Conservation (phyloP, 2,113 vertebrate species). For the Epinephelus moara region DNA sequence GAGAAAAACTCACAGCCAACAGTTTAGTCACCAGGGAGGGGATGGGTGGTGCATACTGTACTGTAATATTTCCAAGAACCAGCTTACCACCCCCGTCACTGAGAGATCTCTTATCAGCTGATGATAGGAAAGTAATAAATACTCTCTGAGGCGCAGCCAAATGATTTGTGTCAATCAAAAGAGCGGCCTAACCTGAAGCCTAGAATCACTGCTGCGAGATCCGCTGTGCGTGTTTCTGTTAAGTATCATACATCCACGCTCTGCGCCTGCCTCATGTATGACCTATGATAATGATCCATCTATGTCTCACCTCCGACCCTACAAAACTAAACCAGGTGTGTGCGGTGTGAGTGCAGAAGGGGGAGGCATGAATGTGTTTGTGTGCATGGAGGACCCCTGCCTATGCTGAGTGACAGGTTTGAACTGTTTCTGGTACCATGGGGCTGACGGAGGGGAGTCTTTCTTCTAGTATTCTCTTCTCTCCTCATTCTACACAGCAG, state of each 20-base stretch:
- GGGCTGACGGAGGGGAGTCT: constrained; percentile 28
- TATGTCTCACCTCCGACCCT: constrained; percentile 67
- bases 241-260: constrained; percentile 28
- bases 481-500: constrained; percentile 1
- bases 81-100: background rate
- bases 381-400: constrained; percentile 60
- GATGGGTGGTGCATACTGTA: background rate
- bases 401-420: constrained; percentile 70
- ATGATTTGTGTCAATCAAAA: constrained; percentile 60
- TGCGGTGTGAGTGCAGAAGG: constrained; percentile 21
- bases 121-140: constrained; percentile 55
- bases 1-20: constrained; percentile 12
- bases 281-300: constrained; percentile 75
- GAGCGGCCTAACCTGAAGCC: background rate
- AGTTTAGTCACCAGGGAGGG: constrained; percentile 39
- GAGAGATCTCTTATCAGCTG: constrained; percentile 60
- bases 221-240: constrained; percentile 37
- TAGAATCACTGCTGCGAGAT: constrained; percentile 44
- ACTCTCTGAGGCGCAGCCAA: constrained; percentile 35
- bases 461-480: background rate
- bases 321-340: constrained; percentile 75
- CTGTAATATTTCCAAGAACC: constrained; percentile 25
- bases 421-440: constrained; percentile 63
- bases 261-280: constrained; percentile 63
- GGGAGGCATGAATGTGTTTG: constrained; percentile 52